phyloP scores from a whole-genome alignment of 2,797 vertebrate species.

The Diplodus puntazzo region DNA sequence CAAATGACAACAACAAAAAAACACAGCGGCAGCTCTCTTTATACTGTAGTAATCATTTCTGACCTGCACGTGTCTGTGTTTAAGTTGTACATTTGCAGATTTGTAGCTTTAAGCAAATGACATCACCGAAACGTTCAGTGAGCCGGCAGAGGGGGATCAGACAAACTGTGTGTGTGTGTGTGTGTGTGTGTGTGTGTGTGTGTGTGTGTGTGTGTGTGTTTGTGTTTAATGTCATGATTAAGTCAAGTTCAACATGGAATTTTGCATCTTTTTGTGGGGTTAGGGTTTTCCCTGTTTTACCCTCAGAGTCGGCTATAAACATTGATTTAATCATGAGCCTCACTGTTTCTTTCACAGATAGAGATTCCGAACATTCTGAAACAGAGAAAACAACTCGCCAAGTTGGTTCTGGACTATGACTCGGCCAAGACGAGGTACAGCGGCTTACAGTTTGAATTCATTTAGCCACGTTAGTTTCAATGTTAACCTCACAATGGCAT shows the following conservation, averaged over 20 bases:
- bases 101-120: neutral
- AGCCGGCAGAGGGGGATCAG: neutral
- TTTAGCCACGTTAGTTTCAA: neutral
- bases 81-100: neutral
- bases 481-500: neutral
- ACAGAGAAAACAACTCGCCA: conserved; percentile 95
- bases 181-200: neutral
- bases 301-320: conserved; percentile 9
- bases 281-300: no score
- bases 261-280: conserved; percentile 24
- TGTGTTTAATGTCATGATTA: neutral
- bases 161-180: neutral
- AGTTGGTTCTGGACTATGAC: conserved; percentile 95
- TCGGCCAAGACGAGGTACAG: conserved; percentile 92
- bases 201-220: neutral
- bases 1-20: no score
- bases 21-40: neutral
- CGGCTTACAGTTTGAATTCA: conserved; percentile 20
- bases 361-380: conserved; percentile 98
- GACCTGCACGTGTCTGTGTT: neutral
- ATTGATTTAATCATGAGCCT: neutral
- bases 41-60: neutral
- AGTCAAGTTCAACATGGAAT: conserved; percentile 19
- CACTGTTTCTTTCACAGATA: conserved; percentile 79
- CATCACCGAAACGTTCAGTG: neutral